Percentiles rank a stretch among this genome's conserved stretches.
Evolutionary conservation across 2,113 vertebrate genomes (phyloP).

Genomic region (Indri indri): DNA sequence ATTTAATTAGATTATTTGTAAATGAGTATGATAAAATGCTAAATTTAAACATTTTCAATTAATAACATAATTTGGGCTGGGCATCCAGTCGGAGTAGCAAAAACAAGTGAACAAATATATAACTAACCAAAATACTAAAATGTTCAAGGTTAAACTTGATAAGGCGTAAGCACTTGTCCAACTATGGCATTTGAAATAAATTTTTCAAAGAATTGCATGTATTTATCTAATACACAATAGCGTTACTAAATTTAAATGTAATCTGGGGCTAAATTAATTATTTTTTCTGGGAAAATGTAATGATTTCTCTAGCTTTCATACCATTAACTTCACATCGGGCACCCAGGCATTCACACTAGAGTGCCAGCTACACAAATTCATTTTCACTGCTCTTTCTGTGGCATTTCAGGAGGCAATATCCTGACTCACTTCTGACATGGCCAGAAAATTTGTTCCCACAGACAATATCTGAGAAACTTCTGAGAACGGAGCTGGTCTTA

Average conservation of each 20-base stretch:
- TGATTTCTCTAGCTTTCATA: conserved; percentile 13
- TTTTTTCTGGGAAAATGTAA: conserved; percentile 30
- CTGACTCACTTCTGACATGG: background rate
- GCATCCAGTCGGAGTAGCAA: background rate
- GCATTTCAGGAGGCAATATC: background rate
- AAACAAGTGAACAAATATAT: conserved; percentile 6
- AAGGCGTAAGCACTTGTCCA: background rate
- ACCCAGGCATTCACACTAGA: background rate
- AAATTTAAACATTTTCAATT: conserved; percentile 21
- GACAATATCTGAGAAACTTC: background rate
- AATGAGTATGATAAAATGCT: background rate
- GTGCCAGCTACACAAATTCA: background rate
- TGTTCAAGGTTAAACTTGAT: background rate
- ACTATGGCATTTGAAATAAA: background rate
- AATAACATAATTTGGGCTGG: conserved; percentile 23
- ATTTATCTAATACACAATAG: background rate
- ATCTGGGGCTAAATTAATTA: background rate
- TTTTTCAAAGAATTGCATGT: background rate
- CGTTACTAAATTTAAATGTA: conserved; percentile 39
- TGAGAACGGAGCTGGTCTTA: background rate
- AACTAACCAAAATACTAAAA: background rate
- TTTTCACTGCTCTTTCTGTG: background rate
- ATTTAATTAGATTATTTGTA: conserved; percentile 29
- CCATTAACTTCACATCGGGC: background rate
- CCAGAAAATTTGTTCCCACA: background rate